Percentiles rank a stretch among this genome's conserved stretches.
Evolutionary conservation across 2,113 vertebrate genomes (phyloP).

Genomic region (Hymenochirus boettgeri): DNA sequence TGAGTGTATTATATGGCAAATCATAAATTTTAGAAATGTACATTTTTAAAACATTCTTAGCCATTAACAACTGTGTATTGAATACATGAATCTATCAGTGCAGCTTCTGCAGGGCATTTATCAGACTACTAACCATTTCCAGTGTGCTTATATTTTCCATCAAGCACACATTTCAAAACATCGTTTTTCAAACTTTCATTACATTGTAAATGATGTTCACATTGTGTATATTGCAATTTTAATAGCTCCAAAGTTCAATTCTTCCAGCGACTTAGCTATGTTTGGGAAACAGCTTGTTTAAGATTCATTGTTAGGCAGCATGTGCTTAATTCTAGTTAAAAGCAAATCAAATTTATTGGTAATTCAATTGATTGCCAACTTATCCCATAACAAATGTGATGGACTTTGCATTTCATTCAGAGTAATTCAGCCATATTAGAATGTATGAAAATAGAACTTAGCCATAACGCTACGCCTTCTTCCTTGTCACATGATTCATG

Average conservation of each 20-base stretch:
- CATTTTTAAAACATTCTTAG: constrained; percentile 33
- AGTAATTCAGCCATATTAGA: constrained; percentile 9
- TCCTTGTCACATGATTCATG: too few species aligned
- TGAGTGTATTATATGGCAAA: constrained; percentile 23
- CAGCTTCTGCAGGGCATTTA: constrained; percentile 27
- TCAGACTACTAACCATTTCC: constrained; percentile 38
- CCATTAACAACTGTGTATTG: constrained; percentile 32
- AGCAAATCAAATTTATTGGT: constrained; percentile 40
- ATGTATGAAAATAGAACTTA: constrained; percentile 26
- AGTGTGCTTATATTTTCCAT: constrained; percentile 32
- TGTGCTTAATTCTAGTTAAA: constrained; percentile 11
- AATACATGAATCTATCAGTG: constrained; percentile 35
- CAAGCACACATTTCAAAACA: constrained; percentile 36
- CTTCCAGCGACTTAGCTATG: constrained; percentile 27
- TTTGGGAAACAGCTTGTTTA: constrained; percentile 22
- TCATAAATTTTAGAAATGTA: constrained; percentile 33
- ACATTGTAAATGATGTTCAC: constrained; percentile 34
- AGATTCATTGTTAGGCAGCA: constrained; percentile 33
- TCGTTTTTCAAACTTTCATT: constrained; percentile 39
- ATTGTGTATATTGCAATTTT: constrained; percentile 30
- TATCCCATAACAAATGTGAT: constrained; percentile 34
- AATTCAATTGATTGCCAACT: constrained; percentile 37
- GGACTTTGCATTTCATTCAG: constrained; percentile 32
- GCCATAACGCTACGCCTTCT: too few species aligned
- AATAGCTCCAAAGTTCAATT: constrained; percentile 31